Evolutionary conservation across 1,140 invertebrate species (phyloP), one percentile per base, ranked within the genome.

Genomic region (Choristoneura fumiferana): DNA sequence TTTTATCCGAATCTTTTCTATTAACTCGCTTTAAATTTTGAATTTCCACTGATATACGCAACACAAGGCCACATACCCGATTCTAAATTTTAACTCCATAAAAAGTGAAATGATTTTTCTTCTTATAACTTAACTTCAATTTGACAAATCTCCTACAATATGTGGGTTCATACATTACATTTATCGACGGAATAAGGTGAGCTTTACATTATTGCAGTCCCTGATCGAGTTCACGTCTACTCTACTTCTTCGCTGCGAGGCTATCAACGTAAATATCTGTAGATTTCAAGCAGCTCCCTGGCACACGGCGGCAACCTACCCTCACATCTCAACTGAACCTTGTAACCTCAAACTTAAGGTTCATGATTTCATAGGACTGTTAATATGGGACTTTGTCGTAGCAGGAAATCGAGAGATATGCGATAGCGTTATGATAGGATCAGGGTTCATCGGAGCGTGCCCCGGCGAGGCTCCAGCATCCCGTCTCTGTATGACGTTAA

Each of bases 381-480:
- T 37, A 4, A 54, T 18, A 60, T 71, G 45, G 45, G 57, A 74
- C 72, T 57, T 60, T 76, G 63, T 71, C 71, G 57, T 45, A 67
- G 56, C 71, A 62, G 6, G 15, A 53, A 49, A 40, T 38, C 54
- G 57, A 57, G 62, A 69, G 73, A 78, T 79, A 82, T 83, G 76
- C 80, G 73, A 86, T 84, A 83, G 82, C 83, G 78, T 85, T 86
- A 85, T 87, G 84, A 87, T 88, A 86, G 85, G 85, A 88, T 88
- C 82, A 81, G 83, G 65, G 73, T 80, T 84, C 81, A 78, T 55
- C 66, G 69, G 64, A 79, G 81, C 85, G 71, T 83, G 68, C 60
- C 60, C 68, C 61, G 57, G 65, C 65, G 40, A 45, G 15, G 60
- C 66, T 66, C 18, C 65, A 72, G 64, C 58, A 57, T 49, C 55